Base-by-base conservation (phyloP, 2,888 invertebrate species). In the Aethes cnicana region DNA sequence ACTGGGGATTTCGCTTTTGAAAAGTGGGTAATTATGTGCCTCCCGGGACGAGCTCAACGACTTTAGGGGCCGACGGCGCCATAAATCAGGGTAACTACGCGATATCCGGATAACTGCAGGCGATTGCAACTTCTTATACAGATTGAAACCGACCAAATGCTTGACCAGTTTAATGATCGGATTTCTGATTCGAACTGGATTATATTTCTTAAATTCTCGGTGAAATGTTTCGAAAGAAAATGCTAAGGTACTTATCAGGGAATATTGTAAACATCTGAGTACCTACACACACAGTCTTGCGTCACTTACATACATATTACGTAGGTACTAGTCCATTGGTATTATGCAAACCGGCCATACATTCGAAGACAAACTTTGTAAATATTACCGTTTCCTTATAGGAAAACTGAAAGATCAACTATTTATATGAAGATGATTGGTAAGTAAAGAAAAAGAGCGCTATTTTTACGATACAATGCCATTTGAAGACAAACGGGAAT, bases 71-170 rank as follows among this genome's bases (percentile, higher is more conserved):
- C 64, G 58, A 63, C 53, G 61, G 59, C 65, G 63, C 61, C 61
- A 81, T 85, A 84, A 82, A 85, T 86, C 80, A 82, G 68, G 69
- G 64, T 79, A 81, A 81, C 69, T 69, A 66, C 66, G 65, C 58
- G 62, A 63, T 67, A 50, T 43, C 43, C 49, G 26, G 36, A 42
- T 28, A 43, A 50, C 49, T 43, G 46, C 39, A 44, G 21, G 44
- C 32, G 17, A 44, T 50, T 50, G 43, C 42, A 28, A 36, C 36
- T 36, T 36, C 43, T 36, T 50, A 30, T 30, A 28, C 20, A 17
- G 21, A 36, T 50, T 23, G 17, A 44, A 37, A 44, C 37, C 37
- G 23, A 21, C 8, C 17, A 21, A 50, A 50, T 50, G 44, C 32
- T 30, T 18, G 37, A 20, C 12, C 21, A 44, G 35, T 42, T 21